A percentile compares a stretch with the other conserved stretches of the same genome.
Conservation (phyloP, 2,888 invertebrate genomes). For the Stenurella melanura region DNA sequence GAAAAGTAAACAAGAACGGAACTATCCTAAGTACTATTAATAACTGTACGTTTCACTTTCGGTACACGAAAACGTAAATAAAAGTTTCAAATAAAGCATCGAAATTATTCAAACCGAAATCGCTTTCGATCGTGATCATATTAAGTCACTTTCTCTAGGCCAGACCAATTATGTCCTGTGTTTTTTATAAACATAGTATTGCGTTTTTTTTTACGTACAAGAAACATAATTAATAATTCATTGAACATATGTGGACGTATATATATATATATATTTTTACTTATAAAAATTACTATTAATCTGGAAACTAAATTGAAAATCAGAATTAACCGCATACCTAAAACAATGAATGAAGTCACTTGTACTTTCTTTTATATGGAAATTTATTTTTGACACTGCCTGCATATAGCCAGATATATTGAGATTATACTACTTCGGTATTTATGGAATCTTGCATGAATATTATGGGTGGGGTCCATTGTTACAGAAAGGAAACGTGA, state of each 20-base stretch:
- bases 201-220: background rate
- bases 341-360: slow-evolving; percentile 9
- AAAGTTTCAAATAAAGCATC: slow-evolving; percentile 9
- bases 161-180: slow-evolving; percentile 20
- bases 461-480: slow-evolving; percentile 3
- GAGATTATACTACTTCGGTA: background rate
- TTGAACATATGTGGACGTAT: background rate
- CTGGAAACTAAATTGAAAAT: background rate
- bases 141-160: slow-evolving; percentile 20
- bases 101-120: slow-evolving; percentile 20
- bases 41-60: slow-evolving; percentile 13
- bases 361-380: slow-evolving; percentile 23
- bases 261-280: no score
- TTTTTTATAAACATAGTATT: slow-evolving; percentile 6
- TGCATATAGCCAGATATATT: background rate
- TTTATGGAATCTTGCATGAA: background rate
- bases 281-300: background rate
- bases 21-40: background rate
- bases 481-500: slow-evolving; percentile 1
- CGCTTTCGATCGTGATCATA: slow-evolving; percentile 26
- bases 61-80: background rate
- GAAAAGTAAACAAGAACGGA: background rate
- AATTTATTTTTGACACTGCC: background rate
- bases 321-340: background rate
- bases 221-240: background rate